Base-by-base conservation (phyloP, 1,140 invertebrate species). In the Pseudomyrmex dendroicus region DNA sequence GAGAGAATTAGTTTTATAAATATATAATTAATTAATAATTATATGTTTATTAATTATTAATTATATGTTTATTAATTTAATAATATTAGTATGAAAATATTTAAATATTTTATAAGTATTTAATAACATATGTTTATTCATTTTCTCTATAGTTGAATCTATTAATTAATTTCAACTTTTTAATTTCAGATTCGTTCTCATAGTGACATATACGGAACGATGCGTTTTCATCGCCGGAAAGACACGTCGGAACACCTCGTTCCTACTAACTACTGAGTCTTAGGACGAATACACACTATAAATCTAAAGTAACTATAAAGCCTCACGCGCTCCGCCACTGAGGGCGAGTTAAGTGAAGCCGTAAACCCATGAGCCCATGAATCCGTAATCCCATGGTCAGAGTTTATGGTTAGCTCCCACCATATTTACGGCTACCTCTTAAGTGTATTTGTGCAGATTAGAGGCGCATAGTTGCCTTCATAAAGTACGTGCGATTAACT, bases 401-500 rank as follows among this genome's bases (percentile, higher is more conserved):
- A 86, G 67, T 80, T 84, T 80, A 84, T 59, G 57, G 73, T 86
- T 74, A 54, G 61, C 76, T 86, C 12, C 83, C 25, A 67, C 52
- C 84, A 72, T 86, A 86, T 86, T 78, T 80, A 84, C 52, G 67
- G 50, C 57, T 59, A 67, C 20, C 64, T 77, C 63, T 72, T 73
- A 84, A 73, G 80, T 83, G 80, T 84, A 85, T 73, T 85, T 63
- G 52, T 73, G 62, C 84, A 85, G 63, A 73, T 85, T 83, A 83
- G 67, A 59, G 48, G 63, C 17, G 20, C 68, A 73, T 76, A 84
- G 73, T 64, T 64, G 78, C 59, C 68, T 85, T 83, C 84, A 74
- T 68, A 85, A 83, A 83, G 64, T 68, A 83, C 68, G 50, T 66
- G 63, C 62, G 48, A 85, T 85, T 74, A 83, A 73, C 50, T 73